A percentile compares a stretch with the other conserved stretches of the same genome.
Evolutionary conservation across 2,797 vertebrate species (phyloP).

Genomic region (Siniperca scherzeri): DNA sequence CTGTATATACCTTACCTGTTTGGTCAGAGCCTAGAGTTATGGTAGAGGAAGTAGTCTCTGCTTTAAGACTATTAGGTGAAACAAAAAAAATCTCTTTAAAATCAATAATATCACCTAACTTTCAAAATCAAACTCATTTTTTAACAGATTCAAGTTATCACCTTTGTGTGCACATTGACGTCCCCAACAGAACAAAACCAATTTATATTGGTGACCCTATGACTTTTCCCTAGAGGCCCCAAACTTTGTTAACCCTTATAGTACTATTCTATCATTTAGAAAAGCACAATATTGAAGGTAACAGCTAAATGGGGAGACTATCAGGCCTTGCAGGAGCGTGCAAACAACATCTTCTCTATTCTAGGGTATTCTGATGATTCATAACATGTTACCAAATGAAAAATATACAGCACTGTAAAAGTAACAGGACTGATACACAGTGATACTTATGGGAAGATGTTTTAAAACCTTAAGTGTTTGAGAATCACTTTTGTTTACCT

Average conservation of each 20-base stretch:
- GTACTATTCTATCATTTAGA: not conserved
- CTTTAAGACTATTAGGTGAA: not conserved
- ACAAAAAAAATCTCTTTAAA: not conserved
- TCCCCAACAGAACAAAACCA: not conserved
- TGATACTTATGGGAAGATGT: not conserved
- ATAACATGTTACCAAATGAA: conserved; percentile 4
- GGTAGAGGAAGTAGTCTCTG: not conserved
- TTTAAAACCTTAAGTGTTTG: conserved; percentile 11
- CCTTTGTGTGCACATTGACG: not conserved
- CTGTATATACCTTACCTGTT: not conserved
- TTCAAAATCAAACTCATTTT: not conserved
- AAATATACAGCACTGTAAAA: not conserved
- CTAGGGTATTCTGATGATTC: not conserved
- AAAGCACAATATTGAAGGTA: not conserved
- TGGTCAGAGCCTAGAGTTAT: not conserved
- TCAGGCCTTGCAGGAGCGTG: not conserved
- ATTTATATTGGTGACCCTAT: not conserved
- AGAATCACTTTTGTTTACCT: conserved; percentile 27
- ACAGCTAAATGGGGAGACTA: not conserved
- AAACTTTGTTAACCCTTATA: not conserved
- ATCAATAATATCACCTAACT: not conserved
- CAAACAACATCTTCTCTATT: not conserved
- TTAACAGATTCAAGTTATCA: not conserved
- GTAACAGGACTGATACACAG: not conserved
- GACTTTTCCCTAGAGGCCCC: not conserved